These are phyloP conservation scores for Gisinianus flammeolus DNA, from an alignment of 2,888 invertebrate genomes.

Conservation along the genomic window DNA sequence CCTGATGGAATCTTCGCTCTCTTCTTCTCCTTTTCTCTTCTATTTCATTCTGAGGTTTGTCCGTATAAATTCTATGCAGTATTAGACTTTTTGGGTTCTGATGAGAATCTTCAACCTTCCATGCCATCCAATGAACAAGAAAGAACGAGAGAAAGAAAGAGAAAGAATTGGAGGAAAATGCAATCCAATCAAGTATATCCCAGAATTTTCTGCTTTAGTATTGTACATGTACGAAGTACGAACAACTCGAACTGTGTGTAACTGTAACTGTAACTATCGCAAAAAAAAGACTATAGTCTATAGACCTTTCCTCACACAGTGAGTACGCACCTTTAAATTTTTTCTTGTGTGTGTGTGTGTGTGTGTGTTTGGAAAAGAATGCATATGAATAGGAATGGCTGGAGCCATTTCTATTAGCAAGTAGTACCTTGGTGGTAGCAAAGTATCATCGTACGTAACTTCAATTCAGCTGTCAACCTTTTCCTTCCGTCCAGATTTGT, in stretches of 20 bases:
- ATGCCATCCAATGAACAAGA: conserved; percentile 36
- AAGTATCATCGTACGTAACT: conserved; percentile 13
- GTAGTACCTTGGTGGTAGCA: neutral
- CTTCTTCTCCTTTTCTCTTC: conserved; percentile 15
- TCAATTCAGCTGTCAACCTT: conserved; percentile 22
- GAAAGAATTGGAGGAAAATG: conserved; percentile 36
- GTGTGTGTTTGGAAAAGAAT: neutral
- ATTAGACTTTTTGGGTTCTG: conserved; percentile 10
- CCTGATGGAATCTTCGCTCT: conserved; percentile 36
- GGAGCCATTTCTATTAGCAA: neutral
- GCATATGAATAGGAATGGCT: neutral
- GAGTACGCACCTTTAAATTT: neutral
- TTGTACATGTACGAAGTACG: neutral
- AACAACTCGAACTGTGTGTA: too few species aligned
- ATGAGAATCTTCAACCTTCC: conserved; percentile 39
- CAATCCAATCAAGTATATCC: conserved; percentile 41
- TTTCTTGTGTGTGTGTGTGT: neutral
- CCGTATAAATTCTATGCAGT: conserved; percentile 33
- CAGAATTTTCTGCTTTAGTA: neutral
- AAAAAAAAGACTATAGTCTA: neutral
- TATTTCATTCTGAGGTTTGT: conserved; percentile 41
- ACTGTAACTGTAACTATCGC: neutral
- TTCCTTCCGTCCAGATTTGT: conserved; percentile 17
- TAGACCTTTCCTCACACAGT: too few species aligned
- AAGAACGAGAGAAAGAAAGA: conserved; percentile 33